These are phyloP conservation scores for Magallana ariakensis DNA, from an alignment of 1,140 invertebrate genomes.

Conservation along the genomic window DNA sequence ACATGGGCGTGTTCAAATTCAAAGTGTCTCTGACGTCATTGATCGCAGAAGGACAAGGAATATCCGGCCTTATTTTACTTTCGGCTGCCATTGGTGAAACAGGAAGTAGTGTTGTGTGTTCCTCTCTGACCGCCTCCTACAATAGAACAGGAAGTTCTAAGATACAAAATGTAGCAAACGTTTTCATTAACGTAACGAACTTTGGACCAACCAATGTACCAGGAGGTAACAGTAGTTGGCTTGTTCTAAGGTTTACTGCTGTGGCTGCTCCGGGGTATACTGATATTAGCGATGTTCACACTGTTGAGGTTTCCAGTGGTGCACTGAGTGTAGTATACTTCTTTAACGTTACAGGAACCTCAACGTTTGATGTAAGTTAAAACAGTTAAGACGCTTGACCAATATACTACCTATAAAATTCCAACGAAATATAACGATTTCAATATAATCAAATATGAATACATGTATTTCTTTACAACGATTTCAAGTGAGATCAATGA, in stretches of 20 bases:
- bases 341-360: neutral
- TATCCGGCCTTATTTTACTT: neutral
- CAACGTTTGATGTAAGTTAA: neutral
- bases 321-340: neutral
- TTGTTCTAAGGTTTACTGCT: neutral
- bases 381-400: neutral
- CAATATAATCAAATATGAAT: neutral
- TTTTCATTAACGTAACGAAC: neutral
- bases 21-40: constrained; percentile 3
- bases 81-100: neutral
- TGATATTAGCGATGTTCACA: neutral
- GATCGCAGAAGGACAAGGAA: neutral
- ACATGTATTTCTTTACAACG: neutral
- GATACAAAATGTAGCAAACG: neutral
- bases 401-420: no score
- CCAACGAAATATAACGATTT: no score
- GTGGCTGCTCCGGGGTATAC: neutral
- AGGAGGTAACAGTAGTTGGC: neutral
- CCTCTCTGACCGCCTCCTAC: neutral
- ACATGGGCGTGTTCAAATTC: neutral
- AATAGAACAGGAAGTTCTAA: neutral
- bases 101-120: neutral
- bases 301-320: neutral
- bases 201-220: neutral
- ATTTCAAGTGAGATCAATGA: neutral